A percentile compares a stretch with the other conserved stretches of the same genome.
These are phyloP conservation scores for Tupaia tana DNA, from an alignment of 2,113 vertebrate species.

Conservation along the genomic window DNA sequence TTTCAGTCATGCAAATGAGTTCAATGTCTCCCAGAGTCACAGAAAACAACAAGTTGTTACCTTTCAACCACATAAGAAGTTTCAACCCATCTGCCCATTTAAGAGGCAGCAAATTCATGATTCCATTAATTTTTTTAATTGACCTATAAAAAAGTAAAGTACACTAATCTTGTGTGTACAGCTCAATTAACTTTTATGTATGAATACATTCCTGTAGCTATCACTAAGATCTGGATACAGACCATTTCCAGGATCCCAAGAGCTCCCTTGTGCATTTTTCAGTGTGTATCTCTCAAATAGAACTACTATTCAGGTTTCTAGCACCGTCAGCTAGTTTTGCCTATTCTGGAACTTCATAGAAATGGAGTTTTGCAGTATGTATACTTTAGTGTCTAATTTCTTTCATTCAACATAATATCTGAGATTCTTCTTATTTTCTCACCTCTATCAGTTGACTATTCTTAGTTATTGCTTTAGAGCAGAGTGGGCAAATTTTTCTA, in stretches of 20 bases:
- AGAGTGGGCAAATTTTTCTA: background rate
- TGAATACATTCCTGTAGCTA: background rate
- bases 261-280: background rate
- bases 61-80: background rate
- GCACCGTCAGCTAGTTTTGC: background rate
- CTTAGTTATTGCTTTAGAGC: background rate
- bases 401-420: background rate
- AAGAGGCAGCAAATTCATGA: constrained; percentile 25
- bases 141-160: constrained; percentile 58
- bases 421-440: background rate
- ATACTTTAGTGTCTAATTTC: background rate
- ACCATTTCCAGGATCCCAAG: background rate
- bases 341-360: background rate
- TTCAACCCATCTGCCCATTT: background rate
- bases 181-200: constrained; percentile 60
- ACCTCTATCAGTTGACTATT: background rate
- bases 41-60: background rate
- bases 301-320: background rate
- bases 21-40: constrained; percentile 1
- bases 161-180: background rate
- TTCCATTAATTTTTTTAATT: constrained; percentile 61
- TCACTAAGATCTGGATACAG: background rate
- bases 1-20: constrained; percentile 18
- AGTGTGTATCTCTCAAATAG: background rate
- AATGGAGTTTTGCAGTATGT: background rate